Base-by-base conservation (phyloP, 2,888 invertebrate species). In the Xanthia icteritia region DNA sequence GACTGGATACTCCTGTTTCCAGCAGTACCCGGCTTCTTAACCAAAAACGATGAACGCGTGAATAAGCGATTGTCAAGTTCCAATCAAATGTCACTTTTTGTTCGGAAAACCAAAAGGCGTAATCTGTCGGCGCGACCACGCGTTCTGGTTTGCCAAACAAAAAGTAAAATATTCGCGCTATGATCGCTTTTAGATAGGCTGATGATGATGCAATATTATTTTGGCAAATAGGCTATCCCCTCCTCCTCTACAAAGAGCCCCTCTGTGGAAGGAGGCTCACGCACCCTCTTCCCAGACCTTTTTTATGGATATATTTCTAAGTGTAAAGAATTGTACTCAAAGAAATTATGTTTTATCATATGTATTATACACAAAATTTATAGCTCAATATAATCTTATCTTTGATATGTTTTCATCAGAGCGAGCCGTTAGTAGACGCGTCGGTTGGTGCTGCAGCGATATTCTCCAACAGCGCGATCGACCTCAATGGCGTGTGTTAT, bases 381-480 rank as follows among this genome's bases (percentile, higher is more conserved):
- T 75, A 51, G 39, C 8, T 61, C 31, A 66, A 67, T 71, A 68
- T 36, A 81, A 68, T 70, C 13, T 76, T 77, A 45, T 64, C 36
- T 56, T 23, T 51, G 45, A 76, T 48, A 64, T 76, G 36, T 72
- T 68, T 79, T 71, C 27, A 70, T 86, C 86, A 95, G 95, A 91
- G 83, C 77, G 94, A 96, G 77, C 95, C 97, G 0, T 86, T 97
- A 23, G 97, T 96, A 39, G 97, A 97, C 89, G 95, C 97, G 89
- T 97, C 97, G 89, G 95, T 98, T 89, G 97, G 98, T 75, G 97
- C 98, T 8, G 97, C 98, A 15, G 98, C 98, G 2, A 97, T 99
- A 81, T 98, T 99, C 93, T 98, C 98, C 2, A 99, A 99, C 91
- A 99, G 99, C 91, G 98, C 98, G 20, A 98, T 98, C 4, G 98